phyloP scores from a whole-genome alignment of 2,888 invertebrate species.

The Diaperis boleti region DNA sequence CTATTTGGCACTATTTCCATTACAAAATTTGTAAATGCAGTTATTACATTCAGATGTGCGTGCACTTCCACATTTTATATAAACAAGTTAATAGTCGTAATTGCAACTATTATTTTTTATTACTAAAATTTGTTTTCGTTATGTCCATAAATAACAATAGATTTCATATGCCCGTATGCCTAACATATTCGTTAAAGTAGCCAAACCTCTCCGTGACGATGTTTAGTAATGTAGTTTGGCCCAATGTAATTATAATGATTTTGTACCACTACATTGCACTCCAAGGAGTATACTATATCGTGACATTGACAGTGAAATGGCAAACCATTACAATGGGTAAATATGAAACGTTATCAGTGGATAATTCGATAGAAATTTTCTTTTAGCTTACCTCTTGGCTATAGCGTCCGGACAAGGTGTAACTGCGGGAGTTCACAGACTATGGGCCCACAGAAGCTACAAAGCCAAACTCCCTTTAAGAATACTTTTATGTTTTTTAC shows the following conservation, averaged over 20 bases:
- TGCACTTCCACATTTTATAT: too few relatives aligned
- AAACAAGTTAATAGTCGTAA: too few relatives aligned
- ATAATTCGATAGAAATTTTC: background rate
- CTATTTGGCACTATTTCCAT: too few relatives aligned
- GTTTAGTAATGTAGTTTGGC: too few relatives aligned
- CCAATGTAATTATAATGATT: constrained; percentile 61
- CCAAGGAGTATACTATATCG: background rate
- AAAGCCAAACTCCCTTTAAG: constrained; percentile 79
- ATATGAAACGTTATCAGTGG: background rate
- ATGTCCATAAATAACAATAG: too few relatives aligned
- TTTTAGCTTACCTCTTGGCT: background rate
- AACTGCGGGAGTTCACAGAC: constrained; percentile 83
- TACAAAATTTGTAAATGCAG: too few relatives aligned
- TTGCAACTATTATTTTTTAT: too few relatives aligned
- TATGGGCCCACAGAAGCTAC: constrained; percentile 86
- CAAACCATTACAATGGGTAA: background rate
- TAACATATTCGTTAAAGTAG: too few relatives aligned
- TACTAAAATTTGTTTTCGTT: too few relatives aligned
- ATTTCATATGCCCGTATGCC: too few relatives aligned
- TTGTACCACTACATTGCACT: constrained; percentile 5
- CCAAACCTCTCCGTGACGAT: too few relatives aligned
- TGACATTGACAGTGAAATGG: background rate
- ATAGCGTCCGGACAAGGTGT: constrained; percentile 70
- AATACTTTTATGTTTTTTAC: constrained; percentile 78
- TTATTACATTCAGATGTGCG: too few relatives aligned